Base-by-base conservation (phyloP, 2,888 invertebrate genomes). In the Drosophila stalkeri region DNA sequence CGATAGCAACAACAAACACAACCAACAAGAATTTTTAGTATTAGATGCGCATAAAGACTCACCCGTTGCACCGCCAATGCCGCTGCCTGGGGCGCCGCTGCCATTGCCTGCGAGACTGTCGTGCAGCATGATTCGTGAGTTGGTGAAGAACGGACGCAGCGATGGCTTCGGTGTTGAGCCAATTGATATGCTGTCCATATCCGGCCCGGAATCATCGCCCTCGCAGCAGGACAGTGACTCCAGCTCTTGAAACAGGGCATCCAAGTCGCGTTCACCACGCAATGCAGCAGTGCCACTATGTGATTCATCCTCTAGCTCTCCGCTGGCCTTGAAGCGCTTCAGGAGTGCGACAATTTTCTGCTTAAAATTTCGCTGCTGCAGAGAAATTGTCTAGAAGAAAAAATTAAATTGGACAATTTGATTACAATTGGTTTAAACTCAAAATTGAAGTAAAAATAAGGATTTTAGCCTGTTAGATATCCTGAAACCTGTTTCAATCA, bases 141-240 rank as follows among this genome's bases (percentile, higher is more conserved):
- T 97, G 91, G 98, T 97, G 94, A 99, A 99, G 94, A 99, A 99
- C 6, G 99, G 99, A 91, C 98, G 94, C 78, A 99, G 94, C 81
- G 98, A 98, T 52, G 99, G 99, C 93, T 99, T 99, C 20, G 99
- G 99, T 52, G 99, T 99, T 82, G 99, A 99, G 76, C 98, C 97
- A 91, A 99, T 98, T 92, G 98, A 98, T 94, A 99, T 96, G 60
- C 98, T 98, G 93, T 99, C 99, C 94, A 97, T 95, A 91, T 98
- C 98, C 9, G 98, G 98, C 0, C 97, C 98, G 14, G 98, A 98
- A 92, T 99, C 99, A 89, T 96, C 96, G 64, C 95, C 95, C 88
- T 96, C 96, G 82, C 96, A 96, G 91, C 96, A 96, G 85, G 98
- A 98, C 74, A 99, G 94, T 74, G 99, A 98, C 93, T 99, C 99